Percentiles rank a stretch among this genome's conserved stretches.
Evolutionary conservation across 2,113 vertebrate species (phyloP).

Genomic region (Cryptomyrus ogoouensis): DNA sequence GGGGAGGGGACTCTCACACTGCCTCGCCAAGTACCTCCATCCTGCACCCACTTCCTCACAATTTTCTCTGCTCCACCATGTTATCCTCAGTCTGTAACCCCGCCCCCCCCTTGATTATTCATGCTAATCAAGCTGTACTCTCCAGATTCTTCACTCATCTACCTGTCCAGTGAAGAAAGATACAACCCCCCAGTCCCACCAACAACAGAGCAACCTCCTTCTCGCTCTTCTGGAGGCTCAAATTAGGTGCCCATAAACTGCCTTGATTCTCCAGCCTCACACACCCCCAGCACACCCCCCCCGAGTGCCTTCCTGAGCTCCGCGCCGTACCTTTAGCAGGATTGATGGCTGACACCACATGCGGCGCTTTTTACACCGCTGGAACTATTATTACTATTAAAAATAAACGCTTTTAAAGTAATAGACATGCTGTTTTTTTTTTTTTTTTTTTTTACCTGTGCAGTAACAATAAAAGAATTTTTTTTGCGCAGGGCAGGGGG

Average conservation of each 20-base stretch:
- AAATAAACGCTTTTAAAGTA: neutral
- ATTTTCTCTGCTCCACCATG: neutral
- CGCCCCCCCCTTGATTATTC: neutral
- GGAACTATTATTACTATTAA: neutral
- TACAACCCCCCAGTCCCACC: neutral
- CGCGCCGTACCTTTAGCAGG: neutral
- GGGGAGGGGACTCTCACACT: neutral
- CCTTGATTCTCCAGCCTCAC: neutral
- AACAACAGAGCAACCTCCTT: neutral
- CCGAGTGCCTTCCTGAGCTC: neutral
- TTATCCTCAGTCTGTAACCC: neutral
- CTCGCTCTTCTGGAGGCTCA: neutral
- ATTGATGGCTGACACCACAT: neutral
- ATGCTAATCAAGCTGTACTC: neutral
- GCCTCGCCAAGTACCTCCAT: neutral
- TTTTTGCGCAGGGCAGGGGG: no score
- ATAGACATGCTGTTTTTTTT: neutral
- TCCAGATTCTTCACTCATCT: neutral
- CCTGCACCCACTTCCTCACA: neutral
- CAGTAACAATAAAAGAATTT: no score
- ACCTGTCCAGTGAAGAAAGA: neutral
- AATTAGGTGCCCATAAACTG: neutral
- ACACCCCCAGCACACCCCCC: neutral
- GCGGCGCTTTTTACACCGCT: neutral
- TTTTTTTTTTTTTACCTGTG: neutral